Conservation (phyloP, 2,113 vertebrate genomes). For the Chrysemys picta region DNA sequence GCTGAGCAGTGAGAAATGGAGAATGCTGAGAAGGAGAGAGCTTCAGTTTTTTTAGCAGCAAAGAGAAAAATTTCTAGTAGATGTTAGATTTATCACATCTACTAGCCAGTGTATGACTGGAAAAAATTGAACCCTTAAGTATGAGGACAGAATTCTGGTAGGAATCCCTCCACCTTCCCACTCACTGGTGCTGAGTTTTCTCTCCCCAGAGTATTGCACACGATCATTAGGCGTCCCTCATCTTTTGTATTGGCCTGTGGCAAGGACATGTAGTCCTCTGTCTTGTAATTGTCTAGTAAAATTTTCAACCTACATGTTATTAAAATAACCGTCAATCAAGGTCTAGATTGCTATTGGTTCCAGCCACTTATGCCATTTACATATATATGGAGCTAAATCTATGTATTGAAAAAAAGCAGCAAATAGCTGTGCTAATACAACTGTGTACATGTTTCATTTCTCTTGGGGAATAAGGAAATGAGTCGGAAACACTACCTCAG, state of each 20-base stretch:
- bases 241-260: not conserved
- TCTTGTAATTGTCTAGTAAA: not conserved
- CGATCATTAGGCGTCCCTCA: not conserved
- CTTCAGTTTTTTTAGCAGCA: not conserved
- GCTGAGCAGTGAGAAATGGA: not conserved
- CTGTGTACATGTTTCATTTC: not conserved
- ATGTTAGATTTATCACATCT: not conserved
- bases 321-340: not conserved
- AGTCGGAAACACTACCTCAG: not conserved
- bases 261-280: not conserved
- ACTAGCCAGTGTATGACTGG: not conserved
- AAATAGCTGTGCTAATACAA: not conserved
- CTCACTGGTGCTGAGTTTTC: fast-evolving
- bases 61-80: not conserved
- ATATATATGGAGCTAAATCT: not conserved
- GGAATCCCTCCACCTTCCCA: not conserved
- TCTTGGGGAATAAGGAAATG: not conserved
- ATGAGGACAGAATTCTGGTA: not conserved
- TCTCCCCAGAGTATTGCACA: not conserved
- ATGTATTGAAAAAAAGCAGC: not conserved
- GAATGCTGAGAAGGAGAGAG: not conserved
- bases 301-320: not conserved
- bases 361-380: not conserved
- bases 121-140: not conserved
- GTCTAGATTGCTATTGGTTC: not conserved